phyloP scores from a whole-genome alignment of 2,888 invertebrate genomes.

The Vesta saturnalis region DNA sequence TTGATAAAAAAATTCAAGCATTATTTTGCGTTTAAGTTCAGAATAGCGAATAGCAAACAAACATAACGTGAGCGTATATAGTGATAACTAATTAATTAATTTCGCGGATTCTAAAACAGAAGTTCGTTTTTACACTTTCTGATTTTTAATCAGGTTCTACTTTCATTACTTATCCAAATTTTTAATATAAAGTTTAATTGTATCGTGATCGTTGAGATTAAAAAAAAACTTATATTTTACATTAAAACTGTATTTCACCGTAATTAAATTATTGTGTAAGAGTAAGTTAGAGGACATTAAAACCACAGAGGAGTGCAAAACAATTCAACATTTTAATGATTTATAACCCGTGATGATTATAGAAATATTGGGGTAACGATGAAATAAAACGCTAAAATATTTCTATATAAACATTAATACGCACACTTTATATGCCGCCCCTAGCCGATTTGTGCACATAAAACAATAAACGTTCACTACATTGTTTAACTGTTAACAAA shows the following conservation, averaged over 20 bases:
- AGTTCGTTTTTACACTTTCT: constrained; percentile 8
- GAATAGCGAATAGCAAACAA: neutral
- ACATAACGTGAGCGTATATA: neutral
- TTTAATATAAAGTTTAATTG: neutral
- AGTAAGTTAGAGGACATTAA: no score
- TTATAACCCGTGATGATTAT: no score
- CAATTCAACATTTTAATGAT: no score
- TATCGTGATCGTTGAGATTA: neutral
- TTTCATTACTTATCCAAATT: neutral
- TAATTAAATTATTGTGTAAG: no score
- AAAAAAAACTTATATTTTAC: neutral
- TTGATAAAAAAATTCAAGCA: constrained; percentile 1
- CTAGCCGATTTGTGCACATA: no score
- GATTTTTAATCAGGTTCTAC: neutral
- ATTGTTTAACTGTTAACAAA: no score
- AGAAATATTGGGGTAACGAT: no score
- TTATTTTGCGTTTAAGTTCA: neutral
- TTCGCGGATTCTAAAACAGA: neutral
- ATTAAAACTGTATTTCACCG: no score
- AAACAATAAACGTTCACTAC: no score
- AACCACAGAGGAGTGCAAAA: neutral
- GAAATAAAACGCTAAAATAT: no score
- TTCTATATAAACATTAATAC: no score
- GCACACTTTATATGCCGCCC: no score
- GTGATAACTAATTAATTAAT: constrained; percentile 1